These are phyloP conservation scores for Eclectus roratus DNA, from an alignment of 2,113 vertebrate genomes.

Conservation along the genomic window DNA sequence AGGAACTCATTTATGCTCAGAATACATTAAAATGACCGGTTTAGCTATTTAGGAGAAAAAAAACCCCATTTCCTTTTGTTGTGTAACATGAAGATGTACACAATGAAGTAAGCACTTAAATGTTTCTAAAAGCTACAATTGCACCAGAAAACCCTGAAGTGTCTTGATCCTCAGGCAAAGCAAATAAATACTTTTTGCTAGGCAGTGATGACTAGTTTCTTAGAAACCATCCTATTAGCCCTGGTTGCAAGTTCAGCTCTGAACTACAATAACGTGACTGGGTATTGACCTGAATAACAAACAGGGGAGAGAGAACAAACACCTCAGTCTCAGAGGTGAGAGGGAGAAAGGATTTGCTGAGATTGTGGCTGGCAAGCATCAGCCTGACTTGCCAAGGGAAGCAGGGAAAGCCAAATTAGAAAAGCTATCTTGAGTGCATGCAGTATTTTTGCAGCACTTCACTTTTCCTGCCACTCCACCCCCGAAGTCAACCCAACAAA, in stretches of 20 bases:
- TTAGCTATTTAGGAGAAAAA: background rate
- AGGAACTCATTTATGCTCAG: background rate
- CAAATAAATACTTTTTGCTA: background rate
- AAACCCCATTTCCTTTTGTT: background rate
- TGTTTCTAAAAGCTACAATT: accelerated
- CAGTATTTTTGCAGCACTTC: conserved; percentile 44
- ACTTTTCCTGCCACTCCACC: conserved; percentile 58
- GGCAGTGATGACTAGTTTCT: background rate
- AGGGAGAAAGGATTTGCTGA: background rate
- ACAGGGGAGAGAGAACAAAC: background rate
- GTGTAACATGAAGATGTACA: background rate
- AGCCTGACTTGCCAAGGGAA: conserved; percentile 10
- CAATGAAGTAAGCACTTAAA: background rate
- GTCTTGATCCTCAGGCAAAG: background rate
- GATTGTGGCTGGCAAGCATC: background rate
- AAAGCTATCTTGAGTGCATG: conserved; percentile 14
- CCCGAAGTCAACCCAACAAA: conserved; percentile 48
- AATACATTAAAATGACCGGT: background rate
- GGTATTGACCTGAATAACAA: background rate
- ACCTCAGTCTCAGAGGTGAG: background rate
- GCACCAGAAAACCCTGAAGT: background rate
- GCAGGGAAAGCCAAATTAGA: conserved; percentile 26
- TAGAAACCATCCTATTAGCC: background rate
- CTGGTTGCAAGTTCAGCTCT: background rate
- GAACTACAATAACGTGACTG: background rate